These are phyloP conservation scores for Chaenodraco wilsoni DNA, from an alignment of 2,797 vertebrate species.

Conservation along the genomic window DNA sequence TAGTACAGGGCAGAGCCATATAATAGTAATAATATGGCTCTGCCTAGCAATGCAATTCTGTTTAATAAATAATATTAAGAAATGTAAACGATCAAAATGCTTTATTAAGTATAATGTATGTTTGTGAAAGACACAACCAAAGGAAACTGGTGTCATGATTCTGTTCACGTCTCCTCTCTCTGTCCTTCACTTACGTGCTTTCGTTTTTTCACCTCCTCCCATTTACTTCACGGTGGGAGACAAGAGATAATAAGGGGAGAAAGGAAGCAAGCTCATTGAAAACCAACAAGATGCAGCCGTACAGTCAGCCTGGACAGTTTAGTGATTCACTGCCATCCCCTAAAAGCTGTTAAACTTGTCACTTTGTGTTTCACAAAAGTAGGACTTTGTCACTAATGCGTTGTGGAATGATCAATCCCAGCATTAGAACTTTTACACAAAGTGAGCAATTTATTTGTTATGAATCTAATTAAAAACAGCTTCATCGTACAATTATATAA, in stretches of 20 bases:
- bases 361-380: slow-evolving; percentile 26
- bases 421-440: not conserved
- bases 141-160: not conserved
- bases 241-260: slow-evolving; percentile 35
- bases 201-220: not conserved
- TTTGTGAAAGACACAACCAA: no score
- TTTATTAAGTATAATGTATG: no score
- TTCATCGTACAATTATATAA: not conserved
- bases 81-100: no score
- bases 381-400: not conserved
- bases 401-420: slow-evolving; percentile 10
- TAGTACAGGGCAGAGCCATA: no score
- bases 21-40: no score
- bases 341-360: slow-evolving; percentile 38
- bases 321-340: slow-evolving; percentile 45
- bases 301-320: slow-evolving; percentile 31
- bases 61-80: no score
- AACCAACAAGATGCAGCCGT: slow-evolving; percentile 38
- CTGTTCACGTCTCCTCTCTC: not conserved
- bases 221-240: slow-evolving; percentile 26
- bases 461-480: not conserved
- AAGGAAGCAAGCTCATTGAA: slow-evolving; percentile 33
- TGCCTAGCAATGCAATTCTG: no score
- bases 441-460: not conserved
- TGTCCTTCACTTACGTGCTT: slow-evolving; percentile 2